Evolutionary conservation across 1,140 invertebrate genomes (phyloP).

Genomic region (Diachasma alloeum): DNA sequence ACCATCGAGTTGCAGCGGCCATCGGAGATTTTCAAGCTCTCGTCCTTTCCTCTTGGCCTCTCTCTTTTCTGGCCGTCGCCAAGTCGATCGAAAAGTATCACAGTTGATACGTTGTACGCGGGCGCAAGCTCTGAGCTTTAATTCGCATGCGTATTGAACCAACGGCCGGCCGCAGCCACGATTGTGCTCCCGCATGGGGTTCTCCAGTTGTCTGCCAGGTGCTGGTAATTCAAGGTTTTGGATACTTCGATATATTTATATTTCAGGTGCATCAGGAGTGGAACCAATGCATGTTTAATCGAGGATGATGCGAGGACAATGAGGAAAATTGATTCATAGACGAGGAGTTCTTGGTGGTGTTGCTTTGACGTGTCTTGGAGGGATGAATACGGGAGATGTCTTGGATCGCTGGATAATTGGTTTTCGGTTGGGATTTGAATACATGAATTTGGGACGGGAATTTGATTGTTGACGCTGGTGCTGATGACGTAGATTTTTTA

Average conservation of each 20-base stretch:
- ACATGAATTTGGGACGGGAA: too few relatives aligned
- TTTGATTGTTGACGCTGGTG: too few relatives aligned
- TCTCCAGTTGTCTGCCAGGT: background rate
- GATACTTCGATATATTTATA: too few relatives aligned
- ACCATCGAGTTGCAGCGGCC: slow-evolving; percentile 30
- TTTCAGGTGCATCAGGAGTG: too few relatives aligned
- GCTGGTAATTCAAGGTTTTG: background rate
- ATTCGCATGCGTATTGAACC: slow-evolving; percentile 62
- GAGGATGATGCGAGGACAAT: background rate
- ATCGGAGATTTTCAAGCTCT: slow-evolving; percentile 41
- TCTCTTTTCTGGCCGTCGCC: slow-evolving; percentile 39
- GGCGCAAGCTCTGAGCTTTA: slow-evolving; percentile 52
- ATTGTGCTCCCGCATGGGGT: slow-evolving; percentile 10
- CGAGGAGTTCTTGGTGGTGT: background rate
- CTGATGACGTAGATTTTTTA: too few relatives aligned
- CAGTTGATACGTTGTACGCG: slow-evolving; percentile 23
- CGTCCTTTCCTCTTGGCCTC: slow-evolving; percentile 13
- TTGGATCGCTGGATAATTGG: background rate
- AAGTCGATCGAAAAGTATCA: slow-evolving; percentile 63
- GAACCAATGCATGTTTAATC: background rate
- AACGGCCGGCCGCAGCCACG: background rate
- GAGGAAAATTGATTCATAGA: background rate
- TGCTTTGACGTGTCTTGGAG: background rate
- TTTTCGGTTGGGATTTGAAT: background rate
- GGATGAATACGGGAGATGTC: background rate